Evolutionary conservation across 2,113 vertebrate genomes (phyloP), one percentile per base, ranked within the genome.

Genomic region (Corythornis cristatus): DNA sequence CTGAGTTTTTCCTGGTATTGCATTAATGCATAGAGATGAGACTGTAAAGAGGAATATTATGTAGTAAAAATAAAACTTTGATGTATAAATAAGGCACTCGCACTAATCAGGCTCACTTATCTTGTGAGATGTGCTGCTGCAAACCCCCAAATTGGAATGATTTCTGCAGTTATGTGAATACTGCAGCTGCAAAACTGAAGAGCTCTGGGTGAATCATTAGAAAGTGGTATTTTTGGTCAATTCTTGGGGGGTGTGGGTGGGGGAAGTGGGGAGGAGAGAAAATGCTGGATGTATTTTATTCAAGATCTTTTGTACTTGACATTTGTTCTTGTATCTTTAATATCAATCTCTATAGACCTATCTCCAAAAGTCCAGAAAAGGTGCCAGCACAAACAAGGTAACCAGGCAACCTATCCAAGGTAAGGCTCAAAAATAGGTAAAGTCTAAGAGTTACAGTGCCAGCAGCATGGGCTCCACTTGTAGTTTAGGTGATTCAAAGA

Each of bases 171-270:
- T 56, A 86, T 83, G 68, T n/a, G 68, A 92, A 53, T 87, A 93
- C 58, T 23, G 5, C 96, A 96, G 93, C 95, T 95, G 95, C 96
- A 94, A 73, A 91, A 88, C 83, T 91, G 90, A 89, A 94, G 68
- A 93, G 75, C 51, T 43, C 46, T 37, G 93, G 51, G 88, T 96
- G 96, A 96, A 94, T 96, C 95, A 96, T 93, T 96, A 95, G 92
- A 93, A 76, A 96, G 95, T 77, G 90, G 17, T 95, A 95, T 96
- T 95, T 96, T 96, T 85, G 96, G 82, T 91, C 93, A 79, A 17
- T 58, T 95, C 76, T 72, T 29, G 21, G 61, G 76, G 86, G 72
- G 5, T 67, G 95, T 93, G 83, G 94, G 89, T 85, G 94, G 82
- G 71, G 50, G 23, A 93, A 87, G 74, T 5, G n/a, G 53, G 50